Evolutionary conservation across 2,797 vertebrate genomes (phyloP), one percentile per base, ranked within the genome.

Genomic region (Sorex maritimensis): DNA sequence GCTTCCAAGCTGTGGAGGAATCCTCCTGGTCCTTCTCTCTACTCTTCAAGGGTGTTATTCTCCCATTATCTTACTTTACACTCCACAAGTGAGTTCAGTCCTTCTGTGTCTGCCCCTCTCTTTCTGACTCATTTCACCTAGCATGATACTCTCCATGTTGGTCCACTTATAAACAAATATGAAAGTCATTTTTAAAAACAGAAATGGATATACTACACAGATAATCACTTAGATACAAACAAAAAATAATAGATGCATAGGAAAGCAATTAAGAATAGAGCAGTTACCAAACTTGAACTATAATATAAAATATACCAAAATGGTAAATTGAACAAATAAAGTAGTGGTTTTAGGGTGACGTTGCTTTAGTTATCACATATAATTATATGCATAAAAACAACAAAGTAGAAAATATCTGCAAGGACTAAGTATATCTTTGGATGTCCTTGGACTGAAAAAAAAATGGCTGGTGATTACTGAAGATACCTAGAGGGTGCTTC

Each of bases 241-340:
- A 23, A 81, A 88, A 88, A 85, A 88, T 28, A 75, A 34, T 4
- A 69, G 30, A 81, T 24, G 41, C 1, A 71, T 6, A 7, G 46
- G 23, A 88, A 86, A 26, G 52, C 1, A 81, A 34, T 26, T 17
- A 78, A 83, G 52, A 93, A 71, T 0, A 38, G 21, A 79, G 1
- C 11, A 89, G 19, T 49, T 55, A 74, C 0, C 55, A 4, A 84
- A 86, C 61, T 73, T 71, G n/a, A 81, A n/a, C 5, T 38, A n/a
- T 77, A 79, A 71, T 3, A 72, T n/a, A 34, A 19, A 81, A 8
- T 44, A 58, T 91, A 80, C 0, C 24, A 72, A 94, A 34, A 83
- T 92, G 44, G 69, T 44, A 44, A 46, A 38, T 13, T 77, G 21
- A 44, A 88, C 91, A 91, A 61, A 81, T 12, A 4, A 88, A 85